A percentile compares a stretch with the other conserved stretches of the same genome.
These are phyloP conservation scores for Monarcha castaneiventris DNA, from an alignment of 2,113 vertebrate species.

Conservation along the genomic window DNA sequence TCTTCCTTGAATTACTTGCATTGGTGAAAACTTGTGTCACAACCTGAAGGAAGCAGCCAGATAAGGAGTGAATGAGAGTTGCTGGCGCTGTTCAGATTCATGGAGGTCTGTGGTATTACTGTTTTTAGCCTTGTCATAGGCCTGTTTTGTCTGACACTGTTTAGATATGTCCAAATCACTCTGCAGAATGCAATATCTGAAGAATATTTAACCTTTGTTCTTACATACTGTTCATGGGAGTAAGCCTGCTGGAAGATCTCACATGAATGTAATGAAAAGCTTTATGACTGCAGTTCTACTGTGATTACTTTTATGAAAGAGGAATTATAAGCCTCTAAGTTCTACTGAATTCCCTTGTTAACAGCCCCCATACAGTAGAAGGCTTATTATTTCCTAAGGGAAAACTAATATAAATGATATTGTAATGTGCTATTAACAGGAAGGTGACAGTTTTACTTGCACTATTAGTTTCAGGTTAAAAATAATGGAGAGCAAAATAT, in stretches of 20 bases:
- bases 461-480: slow-evolving; percentile 38
- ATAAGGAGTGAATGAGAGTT: background rate
- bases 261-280: background rate
- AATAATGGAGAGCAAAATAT: slow-evolving; percentile 15
- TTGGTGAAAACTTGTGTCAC: background rate
- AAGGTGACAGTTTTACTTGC: slow-evolving; percentile 19
- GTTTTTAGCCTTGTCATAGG: background rate
- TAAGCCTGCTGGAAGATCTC: background rate
- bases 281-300: background rate
- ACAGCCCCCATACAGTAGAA: background rate
- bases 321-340: slow-evolving; percentile 2
- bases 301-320: slow-evolving; percentile 19
- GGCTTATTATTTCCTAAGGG: slow-evolving; percentile 30
- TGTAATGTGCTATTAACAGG: slow-evolving; percentile 7
- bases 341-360: slow-evolving; percentile 35
- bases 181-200: background rate
- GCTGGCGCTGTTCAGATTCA: background rate
- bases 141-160: background rate
- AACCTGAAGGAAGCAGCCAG: background rate
- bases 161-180: background rate
- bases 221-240: background rate
- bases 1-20: background rate
- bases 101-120: background rate
- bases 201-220: background rate
- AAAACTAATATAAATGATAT: slow-evolving; percentile 14